A percentile compares a stretch with the other conserved stretches of the same genome.
Evolutionary conservation across 2,113 vertebrate species (phyloP).

Genomic region (Nycticorax nycticorax): DNA sequence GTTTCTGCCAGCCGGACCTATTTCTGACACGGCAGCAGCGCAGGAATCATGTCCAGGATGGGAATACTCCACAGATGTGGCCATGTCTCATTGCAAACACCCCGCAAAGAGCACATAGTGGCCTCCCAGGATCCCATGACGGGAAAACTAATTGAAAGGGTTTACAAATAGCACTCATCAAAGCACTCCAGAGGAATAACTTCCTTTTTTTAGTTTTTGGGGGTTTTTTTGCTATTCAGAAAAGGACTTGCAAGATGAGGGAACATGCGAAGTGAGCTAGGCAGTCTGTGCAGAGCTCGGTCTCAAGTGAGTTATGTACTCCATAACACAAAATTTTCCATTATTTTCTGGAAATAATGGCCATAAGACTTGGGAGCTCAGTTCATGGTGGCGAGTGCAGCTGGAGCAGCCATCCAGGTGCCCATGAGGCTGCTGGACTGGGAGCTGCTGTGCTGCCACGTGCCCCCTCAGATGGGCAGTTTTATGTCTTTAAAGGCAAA

Average conservation of each 20-base stretch:
- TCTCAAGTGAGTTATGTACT: neutral
- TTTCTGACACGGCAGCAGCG: neutral
- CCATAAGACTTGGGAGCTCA: neutral
- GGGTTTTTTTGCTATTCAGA: neutral
- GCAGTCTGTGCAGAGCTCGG: neutral
- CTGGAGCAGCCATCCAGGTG: neutral
- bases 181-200: neutral
- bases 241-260: neutral
- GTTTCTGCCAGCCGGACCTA: neutral
- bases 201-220: neutral
- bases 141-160: neutral
- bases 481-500: neutral
- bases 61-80: neutral
- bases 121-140: neutral
- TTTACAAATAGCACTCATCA: neutral
- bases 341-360: neutral
- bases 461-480: fast-evolving
- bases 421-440: neutral
- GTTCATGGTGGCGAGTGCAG: neutral
- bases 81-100: neutral
- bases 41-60: neutral
- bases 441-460: neutral
- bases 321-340: neutral
- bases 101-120: neutral
- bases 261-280: neutral